Base-by-base conservation (phyloP, 2,797 vertebrate genomes). In the Borostomias antarcticus region DNA sequence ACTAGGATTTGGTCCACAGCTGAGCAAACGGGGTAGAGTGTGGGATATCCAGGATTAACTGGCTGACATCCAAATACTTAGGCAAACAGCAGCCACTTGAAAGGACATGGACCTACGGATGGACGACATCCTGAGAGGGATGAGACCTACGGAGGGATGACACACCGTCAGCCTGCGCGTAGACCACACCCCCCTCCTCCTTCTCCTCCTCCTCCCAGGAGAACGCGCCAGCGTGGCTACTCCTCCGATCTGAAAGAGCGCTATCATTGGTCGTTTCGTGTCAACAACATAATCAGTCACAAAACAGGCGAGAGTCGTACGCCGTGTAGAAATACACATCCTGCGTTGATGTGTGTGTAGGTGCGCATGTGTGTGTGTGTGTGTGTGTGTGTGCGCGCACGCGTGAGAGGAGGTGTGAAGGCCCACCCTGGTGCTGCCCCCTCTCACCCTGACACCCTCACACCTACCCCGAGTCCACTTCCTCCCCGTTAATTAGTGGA, bases 401-500 rank as follows among this genome's bases (percentile, higher is more conserved):
- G 86, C 88, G 64, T 71, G 69, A 84, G 69, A 53, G 62, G 76
- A 90, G 83, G 85, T 91, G 86, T 84, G 82, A 89, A 80, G 51
- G 28, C 84, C 69, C 72, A 83, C 80, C 78, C 80, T 82, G 79
- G 82, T 78, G 76, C 73, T 76, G 68, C 74, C 74, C 79, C 61
- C 66, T 84, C 75, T 85, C 75, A 82, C 76, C 81, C 85, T 79
- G 51, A 85, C 86, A 80, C 83, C 81, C 85, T 79, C 53, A 85
- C 86, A 80, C 83, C 85, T 75, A 80, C 40, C 23, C 72, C 72
- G 66, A 73, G 68, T 77, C 78, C 71, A 88, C 86, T 89, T 91
- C 88, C 86, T 87, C 79, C 66, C 40, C 30, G 52, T 82, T 91
- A 86, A 89, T 89, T 88, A 87, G 74, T 64, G 80, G 69, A 79